Percentiles rank a stretch among this genome's conserved stretches.
phyloP scores from a whole-genome alignment of 2,113 vertebrate species.

The Suricata suricatta region DNA sequence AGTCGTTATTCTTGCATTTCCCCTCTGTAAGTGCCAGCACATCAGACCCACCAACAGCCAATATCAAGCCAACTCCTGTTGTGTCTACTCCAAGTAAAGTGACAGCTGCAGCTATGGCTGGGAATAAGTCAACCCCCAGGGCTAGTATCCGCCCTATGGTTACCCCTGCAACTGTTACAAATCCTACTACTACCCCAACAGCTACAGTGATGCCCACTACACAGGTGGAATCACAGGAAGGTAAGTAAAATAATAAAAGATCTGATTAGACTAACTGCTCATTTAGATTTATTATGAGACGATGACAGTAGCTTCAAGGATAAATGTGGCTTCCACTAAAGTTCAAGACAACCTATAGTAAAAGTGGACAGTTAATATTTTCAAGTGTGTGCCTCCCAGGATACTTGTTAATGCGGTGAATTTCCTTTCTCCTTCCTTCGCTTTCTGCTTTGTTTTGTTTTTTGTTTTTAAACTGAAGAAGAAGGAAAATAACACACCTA shows the following conservation, averaged over 20 bases:
- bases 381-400: neutral
- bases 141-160: conserved; percentile 99
- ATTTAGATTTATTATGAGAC: neutral
- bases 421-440: neutral
- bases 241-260: conserved; percentile 77
- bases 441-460: neutral
- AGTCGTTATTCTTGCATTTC: conserved; percentile 3
- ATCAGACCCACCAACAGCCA: conserved; percentile 97
- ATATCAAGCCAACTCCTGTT: conserved; percentile 98
- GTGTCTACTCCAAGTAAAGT: conserved; percentile 95
- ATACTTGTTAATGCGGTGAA: neutral
- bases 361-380: neutral
- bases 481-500: neutral
- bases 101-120: conserved; percentile 92
- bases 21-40: conserved; percentile 88
- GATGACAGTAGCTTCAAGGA: neutral
- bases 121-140: conserved; percentile 96
- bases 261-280: neutral
- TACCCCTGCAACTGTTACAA: conserved; percentile 95
- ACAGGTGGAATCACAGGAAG: conserved; percentile 97
- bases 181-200: conserved; percentile 94
- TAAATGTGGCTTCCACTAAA: neutral
- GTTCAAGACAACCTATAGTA: neutral
- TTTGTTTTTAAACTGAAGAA: conserved; percentile 32
- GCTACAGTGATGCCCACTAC: conserved; percentile 99